phyloP scores from a whole-genome alignment of 53 echinoderm and acorn worm genomes.

The Antedon mediterranea region DNA sequence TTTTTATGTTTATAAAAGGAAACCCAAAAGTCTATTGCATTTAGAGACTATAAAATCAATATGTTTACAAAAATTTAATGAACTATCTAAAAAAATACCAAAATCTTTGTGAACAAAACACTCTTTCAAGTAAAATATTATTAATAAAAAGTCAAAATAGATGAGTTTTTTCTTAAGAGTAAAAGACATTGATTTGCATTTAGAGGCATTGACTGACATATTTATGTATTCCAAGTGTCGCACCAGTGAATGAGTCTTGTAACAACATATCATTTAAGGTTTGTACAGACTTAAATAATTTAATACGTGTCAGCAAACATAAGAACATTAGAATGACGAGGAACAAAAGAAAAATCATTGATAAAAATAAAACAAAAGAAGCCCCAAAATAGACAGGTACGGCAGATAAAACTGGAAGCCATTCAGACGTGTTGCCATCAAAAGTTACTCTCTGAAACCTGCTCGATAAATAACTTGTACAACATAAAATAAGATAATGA shows the following conservation, averaged over 20 bases:
- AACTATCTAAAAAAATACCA: too few relatives aligned
- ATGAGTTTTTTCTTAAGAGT: not conserved
- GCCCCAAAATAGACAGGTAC: not conserved
- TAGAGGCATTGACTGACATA: not conserved
- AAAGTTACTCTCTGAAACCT: not conserved
- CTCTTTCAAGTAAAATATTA: not conserved
- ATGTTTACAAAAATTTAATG: too few relatives aligned
- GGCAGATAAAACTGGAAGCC: not conserved
- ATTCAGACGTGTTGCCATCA: not conserved
- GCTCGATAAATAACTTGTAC: not conserved
- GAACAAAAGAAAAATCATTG: not conserved
- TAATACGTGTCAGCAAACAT: not conserved
- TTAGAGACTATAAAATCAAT: too few relatives aligned
- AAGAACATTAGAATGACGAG: not conserved
- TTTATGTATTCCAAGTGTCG: too few relatives aligned
- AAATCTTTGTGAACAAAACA: too few relatives aligned
- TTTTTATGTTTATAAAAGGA: too few relatives aligned
- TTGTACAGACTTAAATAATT: not conserved
- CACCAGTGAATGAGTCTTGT: not conserved
- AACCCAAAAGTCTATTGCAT: too few relatives aligned
- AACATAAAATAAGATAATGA: not conserved
- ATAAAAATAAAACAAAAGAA: too few relatives aligned
- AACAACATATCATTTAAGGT: not conserved
- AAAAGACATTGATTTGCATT: not conserved
- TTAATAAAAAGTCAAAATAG: not conserved